Conservation (phyloP, 2,797 vertebrate species). For the Danio albolineatus region DNA sequence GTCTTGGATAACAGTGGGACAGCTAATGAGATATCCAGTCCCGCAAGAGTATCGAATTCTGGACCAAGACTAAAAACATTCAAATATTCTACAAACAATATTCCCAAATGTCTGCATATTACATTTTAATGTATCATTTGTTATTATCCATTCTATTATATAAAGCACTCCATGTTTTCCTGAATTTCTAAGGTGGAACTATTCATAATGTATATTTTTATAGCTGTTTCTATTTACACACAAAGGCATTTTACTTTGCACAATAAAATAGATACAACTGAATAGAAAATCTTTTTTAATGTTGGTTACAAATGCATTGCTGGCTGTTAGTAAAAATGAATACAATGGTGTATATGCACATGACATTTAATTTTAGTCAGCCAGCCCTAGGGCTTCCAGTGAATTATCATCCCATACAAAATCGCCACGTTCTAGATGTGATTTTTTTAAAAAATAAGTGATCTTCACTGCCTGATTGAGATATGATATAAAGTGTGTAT, state of each 20-base stretch:
- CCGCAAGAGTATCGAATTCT: slow-evolving; percentile 60
- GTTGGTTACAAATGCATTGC: too few relatives aligned
- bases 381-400: too few relatives aligned
- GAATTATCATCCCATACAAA: too few relatives aligned
- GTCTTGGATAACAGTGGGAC: slow-evolving; percentile 57
- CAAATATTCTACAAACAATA: too few relatives aligned
- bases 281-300: neutral
- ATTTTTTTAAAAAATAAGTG: too few relatives aligned
- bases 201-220: neutral
- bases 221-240: neutral
- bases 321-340: too few relatives aligned
- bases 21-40: slow-evolving; percentile 65
- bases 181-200: neutral
- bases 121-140: neutral
- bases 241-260: neutral
- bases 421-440: too few relatives aligned
- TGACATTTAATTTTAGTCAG: too few relatives aligned
- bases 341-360: too few relatives aligned
- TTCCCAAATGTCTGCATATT: slow-evolving; percentile 56
- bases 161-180: neutral
- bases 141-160: neutral
- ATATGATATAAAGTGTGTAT: too few relatives aligned
- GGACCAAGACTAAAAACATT: slow-evolving; percentile 45
- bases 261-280: neutral
- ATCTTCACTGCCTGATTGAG: too few relatives aligned